Evolutionary conservation across 2,888 invertebrate species (phyloP), one percentile per base, ranked within the genome.

Genomic region (Merodon equestris): DNA sequence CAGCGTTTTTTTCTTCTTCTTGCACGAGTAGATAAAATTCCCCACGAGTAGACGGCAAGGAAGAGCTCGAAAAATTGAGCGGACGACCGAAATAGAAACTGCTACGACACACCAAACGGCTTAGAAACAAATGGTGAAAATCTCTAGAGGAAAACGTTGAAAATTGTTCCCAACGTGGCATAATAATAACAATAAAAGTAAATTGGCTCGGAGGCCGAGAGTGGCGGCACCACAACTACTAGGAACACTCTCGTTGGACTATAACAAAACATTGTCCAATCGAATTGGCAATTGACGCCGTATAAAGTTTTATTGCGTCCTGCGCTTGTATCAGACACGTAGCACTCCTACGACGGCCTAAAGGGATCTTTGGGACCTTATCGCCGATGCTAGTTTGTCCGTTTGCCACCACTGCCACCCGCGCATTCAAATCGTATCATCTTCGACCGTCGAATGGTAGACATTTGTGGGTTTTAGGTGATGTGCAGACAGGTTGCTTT

Each of bases 141-240:
- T 74, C 79, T 79, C 79, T 70, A 36, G 79, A 77, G 79, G 64
- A 70, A 79, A 79, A 68, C 73, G 53, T 68, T 68, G 82, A 68
- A 75, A 82, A 82, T 82, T 81, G 70, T 73, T 81, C 81, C 81
- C 76, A 81, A 76, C 72, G 81, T 81, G 76, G 72, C 68, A 73
- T 63, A 67, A 81, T 68, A 81, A 81, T 76, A 81, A 81, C 76
- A 81, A 76, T 81, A 76, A 81, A 81, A 76, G 75, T 76, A 81
- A 81, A 72, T 81, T 81, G 81, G 75, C 67, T 53, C 53, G 51
- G 64, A 45, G 34, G 60, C 61, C 60, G 60, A 66, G 53, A 53
- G 27, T 27, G 2, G 42, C 51, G 53, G 47, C 27, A 64, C n/a
- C 38, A 53, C 53, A 66, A 54, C 48, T 61, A 17, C 40, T 40